These are phyloP conservation scores for Eupeodes luniger DNA, from an alignment of 2,888 invertebrate genomes.

Conservation along the genomic window DNA sequence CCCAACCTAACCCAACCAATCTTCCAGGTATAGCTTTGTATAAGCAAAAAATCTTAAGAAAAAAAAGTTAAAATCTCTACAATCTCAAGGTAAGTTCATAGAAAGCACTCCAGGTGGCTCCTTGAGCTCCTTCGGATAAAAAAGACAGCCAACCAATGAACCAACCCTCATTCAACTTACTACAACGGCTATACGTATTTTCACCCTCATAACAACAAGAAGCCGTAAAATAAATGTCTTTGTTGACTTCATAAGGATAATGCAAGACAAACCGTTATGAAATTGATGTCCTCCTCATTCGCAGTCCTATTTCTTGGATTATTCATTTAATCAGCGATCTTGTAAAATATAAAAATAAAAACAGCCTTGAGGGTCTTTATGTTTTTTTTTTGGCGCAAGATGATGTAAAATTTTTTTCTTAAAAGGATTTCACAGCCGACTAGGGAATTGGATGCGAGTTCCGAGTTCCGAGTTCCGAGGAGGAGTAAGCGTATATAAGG, in stretches of 20 bases:
- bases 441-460: neutral
- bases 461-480: neutral
- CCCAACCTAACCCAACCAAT: too few relatives aligned
- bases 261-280: conserved; percentile 37
- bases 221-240: conserved; percentile 43
- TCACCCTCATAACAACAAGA: conserved; percentile 6
- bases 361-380: conserved; percentile 9
- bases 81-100: conserved; percentile 44
- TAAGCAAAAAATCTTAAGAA: neutral
- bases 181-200: neutral
- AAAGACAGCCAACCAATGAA: neutral
- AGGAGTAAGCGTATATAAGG: neutral
- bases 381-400: neutral
- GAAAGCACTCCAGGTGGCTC: conserved; percentile 30
- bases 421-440: conserved; percentile 15
- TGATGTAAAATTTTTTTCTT: conserved; percentile 20
- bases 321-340: conserved; percentile 66
- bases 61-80: neutral
- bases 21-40: too few relatives aligned
- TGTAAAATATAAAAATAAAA: conserved; percentile 32
- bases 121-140: conserved; percentile 13
- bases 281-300: conserved; percentile 62
- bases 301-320: conserved; percentile 61
- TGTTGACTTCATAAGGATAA: conserved; percentile 51
- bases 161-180: neutral